phyloP scores from a whole-genome alignment of 2,797 vertebrate genomes.

The Scyliorhinus canicula region DNA sequence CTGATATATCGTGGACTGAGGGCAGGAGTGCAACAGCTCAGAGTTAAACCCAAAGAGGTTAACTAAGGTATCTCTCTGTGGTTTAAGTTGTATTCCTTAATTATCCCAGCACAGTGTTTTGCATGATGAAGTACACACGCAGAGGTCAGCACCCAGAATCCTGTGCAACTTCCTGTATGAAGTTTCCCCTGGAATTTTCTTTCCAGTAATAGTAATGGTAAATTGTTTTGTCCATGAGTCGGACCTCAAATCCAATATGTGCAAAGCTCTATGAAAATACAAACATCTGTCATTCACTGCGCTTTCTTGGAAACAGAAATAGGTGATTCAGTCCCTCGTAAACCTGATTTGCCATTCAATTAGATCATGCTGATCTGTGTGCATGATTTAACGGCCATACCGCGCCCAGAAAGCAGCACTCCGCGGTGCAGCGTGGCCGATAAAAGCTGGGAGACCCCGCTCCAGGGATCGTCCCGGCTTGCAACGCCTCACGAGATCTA shows the following conservation, averaged over 20 bases:
- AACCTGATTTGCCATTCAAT: too few relatives aligned
- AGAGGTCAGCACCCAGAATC: neutral
- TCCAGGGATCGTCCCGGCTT: too few relatives aligned
- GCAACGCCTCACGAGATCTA: too few relatives aligned
- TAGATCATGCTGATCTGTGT: too few relatives aligned
- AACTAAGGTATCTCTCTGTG: neutral
- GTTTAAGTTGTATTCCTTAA: neutral
- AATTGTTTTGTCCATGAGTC: neutral
- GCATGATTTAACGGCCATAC: too few relatives aligned
- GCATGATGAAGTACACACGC: neutral
- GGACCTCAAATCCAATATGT: neutral
- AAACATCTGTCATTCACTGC: neutral
- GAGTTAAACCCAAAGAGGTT: neutral
- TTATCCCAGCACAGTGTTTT: neutral
- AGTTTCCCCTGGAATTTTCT: neutral
- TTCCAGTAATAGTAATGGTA: neutral
- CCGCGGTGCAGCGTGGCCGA: too few relatives aligned
- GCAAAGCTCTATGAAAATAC: neutral
- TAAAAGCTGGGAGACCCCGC: too few relatives aligned
- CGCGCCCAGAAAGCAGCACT: too few relatives aligned
- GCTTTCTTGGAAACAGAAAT: neutral
- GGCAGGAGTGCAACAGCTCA: neutral
- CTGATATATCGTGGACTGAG: neutral
- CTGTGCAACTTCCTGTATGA: neutral
- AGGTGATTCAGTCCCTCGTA: too few relatives aligned